Base-by-base conservation (phyloP, 2,113 vertebrate genomes). In the Malurus alboscapulatus region DNA sequence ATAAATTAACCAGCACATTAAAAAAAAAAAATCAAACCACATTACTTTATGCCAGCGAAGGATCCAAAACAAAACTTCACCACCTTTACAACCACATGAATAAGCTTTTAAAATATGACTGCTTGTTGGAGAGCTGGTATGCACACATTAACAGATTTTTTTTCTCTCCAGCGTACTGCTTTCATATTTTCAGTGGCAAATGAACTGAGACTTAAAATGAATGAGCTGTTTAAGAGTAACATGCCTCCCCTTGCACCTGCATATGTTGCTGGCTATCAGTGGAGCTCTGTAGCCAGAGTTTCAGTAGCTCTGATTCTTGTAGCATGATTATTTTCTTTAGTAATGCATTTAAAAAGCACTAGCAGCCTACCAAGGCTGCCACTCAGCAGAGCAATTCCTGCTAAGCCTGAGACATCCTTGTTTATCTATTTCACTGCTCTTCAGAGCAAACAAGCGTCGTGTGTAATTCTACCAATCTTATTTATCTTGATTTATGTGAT, bases 151-250 rank as follows among this genome's bases (percentile, higher is more conserved):
- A 82, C 91, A 89, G 81, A 91, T 77, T 63, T 88, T 73, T 92
- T 92, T 87, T 93, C 87, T 95, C 84, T 93, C 78, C 87, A 85
- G 81, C 25, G 9, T 75, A 76, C 69, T 79, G 84, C 87, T 69
- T 89, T 93, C 91, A 92, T 87, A 92, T 92, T 96, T 95, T 79
- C 89, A 71, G 93, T 90, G 86, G 91, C 91, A 94, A 93, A 96
- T 95, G 92, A 95, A 62, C 93, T 87, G 93, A 95, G 94, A 96
- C 84, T 77, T 88, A 87, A 86, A 96, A 94, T 91, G 89, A 96
- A 93, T 59, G 89, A 90, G 84, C 93, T 96, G 93, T 87, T 93
- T 96, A 95, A 89, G 89, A 92, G 84, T 15, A 61, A 54, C 91
- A 27, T 13, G 75, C 76, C 83, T 95, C 76, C 82, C 68, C 75